Base-by-base conservation (phyloP, 2,888 invertebrate species). In the Lycaena phlaeas region DNA sequence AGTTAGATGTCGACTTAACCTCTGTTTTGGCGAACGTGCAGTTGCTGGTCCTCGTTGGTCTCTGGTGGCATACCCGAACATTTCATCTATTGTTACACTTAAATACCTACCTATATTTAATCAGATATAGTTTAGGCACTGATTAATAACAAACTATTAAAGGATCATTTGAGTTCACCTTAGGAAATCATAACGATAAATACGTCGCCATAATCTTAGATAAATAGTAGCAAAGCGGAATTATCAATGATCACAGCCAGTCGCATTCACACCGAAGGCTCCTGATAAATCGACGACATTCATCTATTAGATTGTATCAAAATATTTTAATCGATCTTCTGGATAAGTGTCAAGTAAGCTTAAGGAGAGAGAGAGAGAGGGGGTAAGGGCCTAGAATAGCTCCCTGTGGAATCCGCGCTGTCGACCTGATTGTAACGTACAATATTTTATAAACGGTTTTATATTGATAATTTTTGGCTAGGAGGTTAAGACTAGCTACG, bases 291-390 rank as follows among this genome's bases (percentile, higher is more conserved):
- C 57, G 76, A 58, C 60, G 60, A 67, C 79, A 84, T 84, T 81
- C 72, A 76, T 82, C 73, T 74, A 60, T 43, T 62, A 66, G 81
- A 81, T 82, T 74, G 72, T 76, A 82, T 84, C 82, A 79, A 76
- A 82, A 84, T 82, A 79, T 84, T 82, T 77, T 68, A 74, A 68
- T 67, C 60, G 64, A 68, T 68, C 65, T 56, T 41, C 49, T 59
- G 75, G 77, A 78, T 81, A 76, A 79, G 65, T 72, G 79, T 79
- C 81, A 69, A 51, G 56, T n/a, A n/a, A n/a, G n/a, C n/a, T n/a
- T n/a, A n/a, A n/a, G n/a, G n/a, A n/a, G n/a, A n/a, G n/a, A n/a
- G n/a, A n/a, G n/a, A n/a, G n/a, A n/a, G n/a, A n/a, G n/a, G 49
- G 55, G 52, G 70, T 75, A 69, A 74, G 59, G 66, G 68, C 65